Percentiles rank a stretch among this genome's conserved stretches.
Evolutionary conservation across 2,888 invertebrate species (phyloP).

Genomic region (Drosophila macrospina): DNA sequence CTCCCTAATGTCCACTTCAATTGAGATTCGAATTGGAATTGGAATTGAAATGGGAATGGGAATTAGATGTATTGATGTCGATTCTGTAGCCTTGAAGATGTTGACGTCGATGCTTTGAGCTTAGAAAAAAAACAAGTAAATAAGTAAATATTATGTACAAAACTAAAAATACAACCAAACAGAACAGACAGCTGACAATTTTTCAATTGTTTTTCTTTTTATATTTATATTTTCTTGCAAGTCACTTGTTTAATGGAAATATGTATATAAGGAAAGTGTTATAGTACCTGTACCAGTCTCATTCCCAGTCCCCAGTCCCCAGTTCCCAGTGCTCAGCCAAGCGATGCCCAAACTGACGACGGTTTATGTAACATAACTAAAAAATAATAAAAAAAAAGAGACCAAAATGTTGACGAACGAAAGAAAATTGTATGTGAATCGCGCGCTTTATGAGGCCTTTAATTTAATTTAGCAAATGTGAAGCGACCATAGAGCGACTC

Average conservation of each 20-base stretch:
- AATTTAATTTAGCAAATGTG: conserved; percentile 60
- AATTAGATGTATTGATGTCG: conserved; percentile 7
- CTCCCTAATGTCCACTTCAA: not conserved
- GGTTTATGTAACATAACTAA: conserved; percentile 47
- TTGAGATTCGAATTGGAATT: no score
- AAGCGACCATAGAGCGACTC: conserved; percentile 38
- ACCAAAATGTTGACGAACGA: conserved; percentile 26
- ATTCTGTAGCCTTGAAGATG: conserved; percentile 36
- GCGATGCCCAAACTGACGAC: conserved; percentile 51
- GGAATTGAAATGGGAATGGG: no score
- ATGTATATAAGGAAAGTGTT: conserved; percentile 62
- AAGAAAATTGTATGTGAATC: conserved; percentile 30
- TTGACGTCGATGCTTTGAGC: conserved; percentile 37
- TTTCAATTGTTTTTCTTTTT: conserved; percentile 6
- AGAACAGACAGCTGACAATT: conserved; percentile 28
- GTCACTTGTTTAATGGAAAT: conserved; percentile 28
- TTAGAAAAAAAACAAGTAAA: conserved; percentile 18
- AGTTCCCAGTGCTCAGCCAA: conserved; percentile 49
- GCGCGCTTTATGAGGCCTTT: conserved; percentile 59
- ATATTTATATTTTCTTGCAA: conserved; percentile 23
- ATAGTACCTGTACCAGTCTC: conserved; percentile 15
- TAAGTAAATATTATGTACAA: conserved; percentile 30
- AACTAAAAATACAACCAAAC: conserved; percentile 43
- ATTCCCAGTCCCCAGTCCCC: conserved; percentile 8
- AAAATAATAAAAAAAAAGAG: conserved; percentile 14